phyloP scores from a whole-genome alignment of 2,797 vertebrate species.

The Amniataba percoides region DNA sequence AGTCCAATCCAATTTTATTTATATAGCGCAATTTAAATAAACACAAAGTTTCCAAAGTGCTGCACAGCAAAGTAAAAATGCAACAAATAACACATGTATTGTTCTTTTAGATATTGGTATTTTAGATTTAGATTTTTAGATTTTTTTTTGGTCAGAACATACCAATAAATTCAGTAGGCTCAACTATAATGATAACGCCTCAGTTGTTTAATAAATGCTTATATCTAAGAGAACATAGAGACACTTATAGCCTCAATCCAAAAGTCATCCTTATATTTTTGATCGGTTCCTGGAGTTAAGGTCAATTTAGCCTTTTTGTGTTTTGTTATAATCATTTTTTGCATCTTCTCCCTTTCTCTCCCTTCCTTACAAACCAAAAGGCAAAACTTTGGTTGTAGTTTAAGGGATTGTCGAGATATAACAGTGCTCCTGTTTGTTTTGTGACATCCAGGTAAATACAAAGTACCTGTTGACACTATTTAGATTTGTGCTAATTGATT shows the following conservation, averaged over 20 bases:
- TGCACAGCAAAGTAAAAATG: no score
- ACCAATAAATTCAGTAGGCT: neutral
- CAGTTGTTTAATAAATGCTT: no score
- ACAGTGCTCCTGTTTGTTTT: slow-evolving; percentile 1
- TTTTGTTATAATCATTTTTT: neutral
- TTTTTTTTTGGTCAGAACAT: no score
- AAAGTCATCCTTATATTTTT: neutral
- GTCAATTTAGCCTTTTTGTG: no score
- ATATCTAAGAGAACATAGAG: neutral
- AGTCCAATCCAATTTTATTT: no score
- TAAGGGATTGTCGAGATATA: neutral
- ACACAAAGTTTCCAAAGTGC: no score
- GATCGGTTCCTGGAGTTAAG: neutral
- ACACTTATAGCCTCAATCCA: neutral
- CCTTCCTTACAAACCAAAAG: neutral
- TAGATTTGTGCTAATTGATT: neutral
- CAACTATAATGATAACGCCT: neutral
- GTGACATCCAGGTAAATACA: neutral
- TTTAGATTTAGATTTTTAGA: no score
- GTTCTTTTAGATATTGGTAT: no score
- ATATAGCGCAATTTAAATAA: no score
- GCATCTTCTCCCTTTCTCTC: neutral
- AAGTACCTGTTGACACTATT: neutral
- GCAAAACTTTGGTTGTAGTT: neutral
- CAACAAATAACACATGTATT: no score